Percentiles rank a stretch among this genome's conserved stretches.
Conservation (phyloP, 2,113 vertebrate genomes). For the Archilochus colubris region DNA sequence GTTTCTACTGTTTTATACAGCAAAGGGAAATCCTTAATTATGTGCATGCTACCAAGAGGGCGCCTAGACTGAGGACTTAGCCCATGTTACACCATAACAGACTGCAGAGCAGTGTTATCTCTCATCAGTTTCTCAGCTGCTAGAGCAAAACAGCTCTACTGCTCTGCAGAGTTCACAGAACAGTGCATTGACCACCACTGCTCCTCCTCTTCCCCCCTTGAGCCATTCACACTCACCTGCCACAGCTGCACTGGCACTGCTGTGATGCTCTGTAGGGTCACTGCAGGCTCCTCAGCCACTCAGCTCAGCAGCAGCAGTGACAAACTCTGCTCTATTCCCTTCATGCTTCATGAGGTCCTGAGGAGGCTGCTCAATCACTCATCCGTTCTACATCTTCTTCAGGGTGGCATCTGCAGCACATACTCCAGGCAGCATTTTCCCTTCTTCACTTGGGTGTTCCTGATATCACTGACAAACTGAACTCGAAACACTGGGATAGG, state of each 20-base stretch:
- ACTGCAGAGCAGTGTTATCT: not conserved
- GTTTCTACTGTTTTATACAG: not conserved
- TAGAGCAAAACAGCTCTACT: not conserved
- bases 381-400: constrained; percentile 69
- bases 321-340: constrained; percentile 66
- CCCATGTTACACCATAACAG: not conserved
- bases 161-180: not conserved
- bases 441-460: constrained; percentile 68
- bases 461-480: constrained; percentile 72
- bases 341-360: constrained; percentile 60
- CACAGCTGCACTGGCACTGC: constrained; percentile 56
- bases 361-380: constrained; percentile 32
- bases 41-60: not conserved
- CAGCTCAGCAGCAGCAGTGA: constrained; percentile 67
- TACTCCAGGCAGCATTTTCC: constrained; percentile 65
- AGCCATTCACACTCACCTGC: constrained; percentile 53
- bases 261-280: constrained; percentile 66
- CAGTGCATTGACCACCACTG: not conserved
- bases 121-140: not conserved
- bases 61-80: not conserved
- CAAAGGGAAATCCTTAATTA: not conserved
- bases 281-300: constrained; percentile 60
- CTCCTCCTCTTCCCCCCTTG: not conserved
- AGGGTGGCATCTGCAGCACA: constrained; percentile 72
- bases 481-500: constrained; percentile 59